Conservation (phyloP, 2,113 vertebrate genomes). For the Tinamus guttatus region DNA sequence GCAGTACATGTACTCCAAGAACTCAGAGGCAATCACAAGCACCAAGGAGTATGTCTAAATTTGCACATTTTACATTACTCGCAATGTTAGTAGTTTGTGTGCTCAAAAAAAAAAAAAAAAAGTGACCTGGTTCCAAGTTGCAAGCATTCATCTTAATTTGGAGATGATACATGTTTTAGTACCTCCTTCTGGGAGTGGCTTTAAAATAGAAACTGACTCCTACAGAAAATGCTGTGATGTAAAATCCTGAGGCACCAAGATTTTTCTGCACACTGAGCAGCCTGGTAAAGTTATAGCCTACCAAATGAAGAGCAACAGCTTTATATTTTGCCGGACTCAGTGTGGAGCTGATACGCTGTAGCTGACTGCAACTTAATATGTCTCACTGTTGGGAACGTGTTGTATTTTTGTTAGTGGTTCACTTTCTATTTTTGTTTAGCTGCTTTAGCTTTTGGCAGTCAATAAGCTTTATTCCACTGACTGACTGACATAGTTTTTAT, state of each 20-base stretch:
- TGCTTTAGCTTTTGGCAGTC: conserved; percentile 12
- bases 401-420: conserved; percentile 16
- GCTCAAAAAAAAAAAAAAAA: conserved; percentile 9
- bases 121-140: not conserved
- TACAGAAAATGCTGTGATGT: not conserved
- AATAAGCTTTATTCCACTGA: conserved; percentile 29
- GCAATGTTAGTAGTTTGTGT: not conserved
- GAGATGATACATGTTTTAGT: not conserved
- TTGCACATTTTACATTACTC: not conserved
- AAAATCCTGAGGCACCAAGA: not conserved
- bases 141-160: not conserved
- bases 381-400: not conserved
- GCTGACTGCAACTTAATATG: not conserved
- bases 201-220: conserved; percentile 18
- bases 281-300: not conserved
- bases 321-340: conserved; percentile 20
- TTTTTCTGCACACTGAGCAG: not conserved
- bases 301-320: not conserved
- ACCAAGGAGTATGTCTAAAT: conserved; percentile 72
- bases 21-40: not conserved
- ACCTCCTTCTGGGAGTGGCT: not conserved
- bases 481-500: not conserved
- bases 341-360: conserved; percentile 15
- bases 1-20: conserved; percentile 24
- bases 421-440: conserved; percentile 19